Evolutionary conservation across 1,140 invertebrate genomes (phyloP).

Genomic region (Diorhabda elongata): DNA sequence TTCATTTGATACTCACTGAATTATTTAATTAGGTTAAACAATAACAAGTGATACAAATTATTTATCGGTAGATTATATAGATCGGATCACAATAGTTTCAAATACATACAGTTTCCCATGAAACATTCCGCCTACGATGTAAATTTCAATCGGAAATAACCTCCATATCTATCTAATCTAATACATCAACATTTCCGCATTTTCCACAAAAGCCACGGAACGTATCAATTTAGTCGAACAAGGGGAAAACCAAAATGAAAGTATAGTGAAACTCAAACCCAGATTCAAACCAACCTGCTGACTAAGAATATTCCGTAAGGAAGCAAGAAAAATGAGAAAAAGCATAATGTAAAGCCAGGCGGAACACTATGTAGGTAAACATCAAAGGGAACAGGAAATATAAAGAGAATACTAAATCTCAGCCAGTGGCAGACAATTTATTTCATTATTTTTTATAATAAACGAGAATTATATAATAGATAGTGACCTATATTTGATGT

Average conservation of each 20-base stretch:
- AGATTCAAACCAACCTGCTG: constrained; percentile 14
- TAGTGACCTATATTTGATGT: no score
- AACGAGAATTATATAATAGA: no score
- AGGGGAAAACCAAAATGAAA: constrained; percentile 1
- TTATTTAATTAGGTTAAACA: no score
- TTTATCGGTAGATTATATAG: no score
- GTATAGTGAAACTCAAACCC: constrained; percentile 3
- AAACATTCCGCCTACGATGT: neutral
- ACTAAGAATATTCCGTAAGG: constrained; percentile 23
- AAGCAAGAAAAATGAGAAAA: constrained; percentile 22
- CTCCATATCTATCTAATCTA: neutral
- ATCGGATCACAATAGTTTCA: neutral
- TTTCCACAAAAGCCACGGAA: neutral
- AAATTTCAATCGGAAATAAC: neutral
- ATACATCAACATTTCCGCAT: neutral
- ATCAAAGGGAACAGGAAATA: constrained; percentile 33
- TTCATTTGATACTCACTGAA: no score
- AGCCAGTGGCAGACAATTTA: neutral
- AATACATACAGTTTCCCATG: neutral
- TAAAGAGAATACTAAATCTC: constrained; percentile 23
- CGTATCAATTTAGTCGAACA: constrained; percentile 1
- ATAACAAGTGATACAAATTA: no score
- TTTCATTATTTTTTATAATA: no score
- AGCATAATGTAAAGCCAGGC: constrained; percentile 11
- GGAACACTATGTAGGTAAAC: constrained; percentile 28